Percentiles rank a stretch among this genome's conserved stretches.
These are phyloP conservation scores for Acanthosepion esculentum DNA, from an alignment of 2,888 invertebrate genomes.

Conservation along the genomic window DNA sequence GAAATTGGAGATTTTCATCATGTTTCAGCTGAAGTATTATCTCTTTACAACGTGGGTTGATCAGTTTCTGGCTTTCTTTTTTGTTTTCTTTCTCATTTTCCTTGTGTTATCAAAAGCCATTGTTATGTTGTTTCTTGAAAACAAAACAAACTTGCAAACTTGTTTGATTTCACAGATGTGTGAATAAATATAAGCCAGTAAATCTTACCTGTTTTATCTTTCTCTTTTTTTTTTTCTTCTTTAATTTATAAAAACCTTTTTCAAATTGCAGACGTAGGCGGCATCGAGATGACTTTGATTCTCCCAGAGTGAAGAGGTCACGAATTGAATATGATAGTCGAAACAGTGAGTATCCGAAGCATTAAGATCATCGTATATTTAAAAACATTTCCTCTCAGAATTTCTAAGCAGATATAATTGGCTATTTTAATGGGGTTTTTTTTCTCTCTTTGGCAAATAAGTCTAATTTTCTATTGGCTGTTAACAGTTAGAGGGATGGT, in stretches of 20 bases:
- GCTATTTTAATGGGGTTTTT: too few species aligned
- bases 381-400: too few species aligned
- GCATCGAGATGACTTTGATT: slow-evolving; percentile 45
- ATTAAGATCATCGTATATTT: background rate
- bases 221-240: background rate
- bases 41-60: background rate
- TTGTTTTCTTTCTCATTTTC: background rate
- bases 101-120: background rate
- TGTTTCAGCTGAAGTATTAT: background rate
- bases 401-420: too few species aligned
- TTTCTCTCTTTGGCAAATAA: too few species aligned
- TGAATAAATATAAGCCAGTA: background rate
- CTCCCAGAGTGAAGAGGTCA: slow-evolving; percentile 39
- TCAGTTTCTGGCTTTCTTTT: slow-evolving; percentile 20
- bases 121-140: too few species aligned
- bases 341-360: background rate
- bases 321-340: slow-evolving; percentile 43
- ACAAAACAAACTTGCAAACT: too few species aligned
- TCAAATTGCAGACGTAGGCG: slow-evolving; percentile 43
- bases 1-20: too few species aligned
- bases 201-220: background rate
- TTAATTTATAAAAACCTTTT: background rate
- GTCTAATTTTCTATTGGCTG: too few species aligned
- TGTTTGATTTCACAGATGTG: background rate
- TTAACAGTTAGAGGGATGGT: too few species aligned